Evolutionary conservation across 2,888 invertebrate genomes (phyloP).

Genomic region (Tyria jacobaeae): DNA sequence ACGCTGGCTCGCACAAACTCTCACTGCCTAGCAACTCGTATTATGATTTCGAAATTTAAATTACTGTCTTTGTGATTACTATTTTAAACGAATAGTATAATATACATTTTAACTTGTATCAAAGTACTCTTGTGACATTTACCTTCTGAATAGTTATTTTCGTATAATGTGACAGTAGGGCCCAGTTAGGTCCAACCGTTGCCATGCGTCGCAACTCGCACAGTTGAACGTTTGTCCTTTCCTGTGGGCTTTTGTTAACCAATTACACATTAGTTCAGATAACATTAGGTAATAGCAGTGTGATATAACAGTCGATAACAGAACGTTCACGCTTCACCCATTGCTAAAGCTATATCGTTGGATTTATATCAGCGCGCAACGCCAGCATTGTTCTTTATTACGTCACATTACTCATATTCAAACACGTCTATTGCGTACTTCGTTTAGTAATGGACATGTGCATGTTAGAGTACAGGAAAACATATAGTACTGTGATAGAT

Average conservation of each 20-base stretch:
- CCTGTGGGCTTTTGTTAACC: slow-evolving; percentile 63
- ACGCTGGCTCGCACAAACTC: slow-evolving; percentile 17
- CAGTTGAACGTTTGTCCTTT: slow-evolving; percentile 6
- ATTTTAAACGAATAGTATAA: not conserved
- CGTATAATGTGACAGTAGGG: slow-evolving; percentile 13
- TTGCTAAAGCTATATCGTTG: slow-evolving; percentile 51
- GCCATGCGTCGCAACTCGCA: slow-evolving; percentile 9
- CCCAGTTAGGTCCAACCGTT: slow-evolving; percentile 21
- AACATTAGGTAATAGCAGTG: slow-evolving; percentile 62
- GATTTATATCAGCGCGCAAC: slow-evolving; percentile 38
- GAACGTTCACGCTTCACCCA: slow-evolving; percentile 44
- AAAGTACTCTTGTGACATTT: slow-evolving; percentile 1
- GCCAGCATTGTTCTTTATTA: slow-evolving; percentile 38
- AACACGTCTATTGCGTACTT: slow-evolving; percentile 41
- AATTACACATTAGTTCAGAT: slow-evolving; percentile 69
- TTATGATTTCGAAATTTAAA: slow-evolving; percentile 14
- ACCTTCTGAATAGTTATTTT: slow-evolving; percentile 2
- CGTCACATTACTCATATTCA: slow-evolving; percentile 51
- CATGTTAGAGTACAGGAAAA: not conserved
- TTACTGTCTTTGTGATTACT: slow-evolving; percentile 13
- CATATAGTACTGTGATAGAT: not conserved
- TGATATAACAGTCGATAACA: slow-evolving; percentile 58
- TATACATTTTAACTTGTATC: slow-evolving; percentile 2
- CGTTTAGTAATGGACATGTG: slow-evolving; percentile 11
- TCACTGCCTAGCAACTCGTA: slow-evolving; percentile 15